phyloP scores from a whole-genome alignment of 2,888 invertebrate species.

The Latrodectus elegans region DNA sequence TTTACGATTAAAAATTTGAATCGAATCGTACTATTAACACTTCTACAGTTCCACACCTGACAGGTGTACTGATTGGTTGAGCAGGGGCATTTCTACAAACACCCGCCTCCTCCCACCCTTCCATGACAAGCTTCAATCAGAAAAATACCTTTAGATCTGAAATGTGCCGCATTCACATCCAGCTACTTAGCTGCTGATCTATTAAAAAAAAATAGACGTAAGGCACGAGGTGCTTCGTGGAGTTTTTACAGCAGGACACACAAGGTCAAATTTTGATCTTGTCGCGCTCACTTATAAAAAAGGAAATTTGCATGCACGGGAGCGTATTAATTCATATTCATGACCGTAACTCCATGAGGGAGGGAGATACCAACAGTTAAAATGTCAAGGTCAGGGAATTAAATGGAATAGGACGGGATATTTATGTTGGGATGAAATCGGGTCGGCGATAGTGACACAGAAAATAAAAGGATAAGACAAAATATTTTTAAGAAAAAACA shows the following conservation, averaged over 20 bases:
- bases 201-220: too few relatives aligned
- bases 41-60: not conserved
- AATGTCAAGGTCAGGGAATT: constrained; percentile 5
- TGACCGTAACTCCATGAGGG: not conserved
- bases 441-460: too few relatives aligned
- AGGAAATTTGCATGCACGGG: not conserved
- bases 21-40: not conserved
- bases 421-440: too few relatives aligned
- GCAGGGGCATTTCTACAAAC: not conserved
- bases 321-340: constrained; percentile 1
- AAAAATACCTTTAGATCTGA: not conserved
- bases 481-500: too few relatives aligned
- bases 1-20: not conserved
- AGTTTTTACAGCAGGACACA: not conserved
- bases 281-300: not conserved
- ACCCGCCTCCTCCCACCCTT: not conserved
- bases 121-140: not conserved
- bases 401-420: not conserved
- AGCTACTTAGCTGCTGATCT: too few relatives aligned
- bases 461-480: too few relatives aligned
- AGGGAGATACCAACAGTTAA: not conserved
- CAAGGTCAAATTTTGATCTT: constrained; percentile 2
- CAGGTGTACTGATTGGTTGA: not conserved
- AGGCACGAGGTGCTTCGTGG: not conserved
- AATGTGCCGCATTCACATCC: not conserved